These are phyloP conservation scores for Hippopotamus amphibius DNA, from an alignment of 2,113 vertebrate genomes.

Conservation along the genomic window DNA sequence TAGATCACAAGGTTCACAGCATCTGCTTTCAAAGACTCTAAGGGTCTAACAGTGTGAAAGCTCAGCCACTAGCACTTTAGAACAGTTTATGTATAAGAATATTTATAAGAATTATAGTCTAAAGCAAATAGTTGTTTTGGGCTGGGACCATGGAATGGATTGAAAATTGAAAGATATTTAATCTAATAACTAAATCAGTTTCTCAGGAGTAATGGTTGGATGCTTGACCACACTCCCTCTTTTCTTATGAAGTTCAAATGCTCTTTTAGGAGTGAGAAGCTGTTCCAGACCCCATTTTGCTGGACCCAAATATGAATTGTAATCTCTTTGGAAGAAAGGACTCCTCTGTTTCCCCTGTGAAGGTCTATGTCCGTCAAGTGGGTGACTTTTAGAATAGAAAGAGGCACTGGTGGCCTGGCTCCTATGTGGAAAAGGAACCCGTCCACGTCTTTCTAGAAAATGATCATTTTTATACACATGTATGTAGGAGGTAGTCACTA, in stretches of 20 bases:
- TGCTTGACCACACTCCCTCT: not conserved
- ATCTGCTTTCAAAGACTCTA: slow-evolving; percentile 37
- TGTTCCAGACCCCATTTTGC: slow-evolving; percentile 9
- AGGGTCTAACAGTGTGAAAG: slow-evolving; percentile 12
- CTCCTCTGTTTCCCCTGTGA: slow-evolving; percentile 31
- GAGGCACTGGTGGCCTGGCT: not conserved
- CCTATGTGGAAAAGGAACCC: not conserved
- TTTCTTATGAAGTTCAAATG: slow-evolving; percentile 36
- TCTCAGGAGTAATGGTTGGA: not conserved
- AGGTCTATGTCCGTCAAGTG: not conserved
- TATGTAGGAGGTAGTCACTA: not conserved
- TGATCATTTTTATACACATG: not conserved
- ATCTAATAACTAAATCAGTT: not conserved
- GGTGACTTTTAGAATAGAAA: not conserved
- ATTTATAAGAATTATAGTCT: not conserved
- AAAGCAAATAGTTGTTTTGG: slow-evolving; percentile 30
- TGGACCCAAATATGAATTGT: slow-evolving; percentile 49
- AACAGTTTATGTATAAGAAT: slow-evolving; percentile 42
- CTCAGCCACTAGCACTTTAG: slow-evolving; percentile 24
- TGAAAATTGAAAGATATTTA: not conserved
- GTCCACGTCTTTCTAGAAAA: slow-evolving; percentile 27
- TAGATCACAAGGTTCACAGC: slow-evolving; percentile 15
- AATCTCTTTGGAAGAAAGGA: slow-evolving; percentile 41
- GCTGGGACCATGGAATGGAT: not conserved
- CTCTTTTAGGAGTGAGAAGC: not conserved